A percentile compares a stretch with the other conserved stretches of the same genome.
Evolutionary conservation across 2,888 invertebrate genomes (phyloP).

Genomic region (Zaprionus bogoriensis): DNA sequence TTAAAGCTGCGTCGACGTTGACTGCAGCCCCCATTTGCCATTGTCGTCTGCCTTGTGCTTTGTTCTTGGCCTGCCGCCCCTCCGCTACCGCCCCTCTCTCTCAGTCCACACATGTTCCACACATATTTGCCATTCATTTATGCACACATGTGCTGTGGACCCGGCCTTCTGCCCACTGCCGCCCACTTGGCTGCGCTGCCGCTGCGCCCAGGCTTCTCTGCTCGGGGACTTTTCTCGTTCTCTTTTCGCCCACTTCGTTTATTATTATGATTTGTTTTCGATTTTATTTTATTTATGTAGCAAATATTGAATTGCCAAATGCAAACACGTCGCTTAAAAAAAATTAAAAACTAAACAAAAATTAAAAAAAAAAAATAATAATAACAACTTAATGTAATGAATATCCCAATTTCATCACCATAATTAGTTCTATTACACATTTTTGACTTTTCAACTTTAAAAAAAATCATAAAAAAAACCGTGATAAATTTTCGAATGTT

Average conservation of each 20-base stretch:
- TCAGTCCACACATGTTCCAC: slow-evolving; percentile 32
- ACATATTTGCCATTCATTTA: slow-evolving; percentile 78
- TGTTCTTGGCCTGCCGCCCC: slow-evolving; percentile 29
- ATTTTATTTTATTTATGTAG: slow-evolving; percentile 38
- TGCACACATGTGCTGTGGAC: slow-evolving; percentile 63
- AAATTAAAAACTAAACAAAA: neutral
- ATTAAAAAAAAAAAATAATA: neutral
- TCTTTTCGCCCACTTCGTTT: slow-evolving; percentile 29
- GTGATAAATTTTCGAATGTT: slow-evolving; percentile 44
- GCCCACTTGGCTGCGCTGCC: slow-evolving; percentile 41
- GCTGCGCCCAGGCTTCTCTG: slow-evolving; percentile 8
- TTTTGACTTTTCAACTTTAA: slow-evolving; percentile 41
- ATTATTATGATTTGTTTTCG: slow-evolving; percentile 55
- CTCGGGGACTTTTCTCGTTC: slow-evolving; percentile 8
- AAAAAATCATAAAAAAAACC: slow-evolving; percentile 17
- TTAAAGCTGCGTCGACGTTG: slow-evolving; percentile 75
- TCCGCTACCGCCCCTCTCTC: slow-evolving; percentile 16
- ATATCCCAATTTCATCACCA: neutral
- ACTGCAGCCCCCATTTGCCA: slow-evolving; percentile 45
- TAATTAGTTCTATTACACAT: slow-evolving; percentile 23
- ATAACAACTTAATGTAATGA: neutral
- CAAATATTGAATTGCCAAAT: no score
- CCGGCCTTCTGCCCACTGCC: slow-evolving; percentile 22
- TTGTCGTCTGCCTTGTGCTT: slow-evolving; percentile 40
- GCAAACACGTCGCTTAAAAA: neutral